Conservation (phyloP, 2,113 vertebrate genomes). For the Hippotragus niger region DNA sequence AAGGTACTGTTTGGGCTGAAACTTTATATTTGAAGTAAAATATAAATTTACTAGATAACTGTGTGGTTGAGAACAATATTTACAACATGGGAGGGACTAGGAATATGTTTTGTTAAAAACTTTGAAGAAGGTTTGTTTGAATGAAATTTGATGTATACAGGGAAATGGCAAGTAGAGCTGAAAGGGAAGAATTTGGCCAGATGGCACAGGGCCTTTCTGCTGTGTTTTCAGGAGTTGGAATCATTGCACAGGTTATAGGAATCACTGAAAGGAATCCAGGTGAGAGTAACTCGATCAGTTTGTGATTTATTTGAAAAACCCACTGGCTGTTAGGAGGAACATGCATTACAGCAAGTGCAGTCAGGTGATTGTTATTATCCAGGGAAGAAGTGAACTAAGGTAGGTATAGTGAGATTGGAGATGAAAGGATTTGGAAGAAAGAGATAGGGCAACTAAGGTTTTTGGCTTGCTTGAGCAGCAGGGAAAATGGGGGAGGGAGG, state of each 20-base stretch:
- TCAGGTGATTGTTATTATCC: background rate
- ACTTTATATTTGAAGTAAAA: background rate
- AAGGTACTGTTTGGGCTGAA: background rate
- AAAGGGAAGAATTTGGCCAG: background rate
- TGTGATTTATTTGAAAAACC: slow-evolving; percentile 31
- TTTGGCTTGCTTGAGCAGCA: background rate
- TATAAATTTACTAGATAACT: background rate
- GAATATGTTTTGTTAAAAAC: background rate
- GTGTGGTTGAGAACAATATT: background rate
- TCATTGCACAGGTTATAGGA: background rate
- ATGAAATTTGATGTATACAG: background rate
- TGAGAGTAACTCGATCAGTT: background rate
- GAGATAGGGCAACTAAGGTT: background rate
- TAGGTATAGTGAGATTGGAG: background rate
- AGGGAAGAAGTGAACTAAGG: background rate
- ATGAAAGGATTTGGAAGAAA: background rate
- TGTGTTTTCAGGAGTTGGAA: background rate
- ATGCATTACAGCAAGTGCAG: background rate
- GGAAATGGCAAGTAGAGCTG: background rate
- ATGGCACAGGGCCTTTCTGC: background rate
- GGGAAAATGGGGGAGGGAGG: background rate
- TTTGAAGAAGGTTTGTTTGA: background rate
- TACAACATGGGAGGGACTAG: background rate
- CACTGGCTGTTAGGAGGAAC: background rate
- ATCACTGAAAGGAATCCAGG: background rate